Evolutionary conservation across 2,888 invertebrate species (phyloP).

Genomic region (Frankliniella intonsa): DNA sequence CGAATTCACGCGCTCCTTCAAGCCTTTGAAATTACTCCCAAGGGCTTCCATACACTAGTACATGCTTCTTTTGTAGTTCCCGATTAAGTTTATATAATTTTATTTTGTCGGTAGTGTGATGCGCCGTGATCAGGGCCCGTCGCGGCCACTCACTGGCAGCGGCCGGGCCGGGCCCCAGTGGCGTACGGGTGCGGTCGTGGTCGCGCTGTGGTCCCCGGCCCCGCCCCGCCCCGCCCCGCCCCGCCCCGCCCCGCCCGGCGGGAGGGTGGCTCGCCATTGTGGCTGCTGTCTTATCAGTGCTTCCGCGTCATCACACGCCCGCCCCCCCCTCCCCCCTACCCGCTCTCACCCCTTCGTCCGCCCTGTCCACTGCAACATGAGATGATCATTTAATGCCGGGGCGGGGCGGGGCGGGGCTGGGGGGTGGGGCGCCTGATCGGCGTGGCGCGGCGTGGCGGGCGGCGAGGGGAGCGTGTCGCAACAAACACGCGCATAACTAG

Average conservation of each 20-base stretch:
- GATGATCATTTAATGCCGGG: constrained; percentile 15
- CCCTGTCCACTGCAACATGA: constrained; percentile 6
- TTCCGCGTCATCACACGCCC: constrained; percentile 23
- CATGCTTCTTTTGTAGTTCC: too few relatives aligned
- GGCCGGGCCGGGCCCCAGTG: not conserved
- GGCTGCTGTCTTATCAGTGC: constrained; percentile 24
- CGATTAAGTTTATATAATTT: too few relatives aligned
- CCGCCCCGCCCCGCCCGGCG: too few relatives aligned
- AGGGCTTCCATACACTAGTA: too few relatives aligned
- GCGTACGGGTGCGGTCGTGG: not conserved
- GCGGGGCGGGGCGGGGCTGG: not conserved
- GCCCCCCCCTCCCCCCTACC: not conserved
- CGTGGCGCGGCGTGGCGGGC: not conserved
- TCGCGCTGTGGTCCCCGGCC: too few relatives aligned
- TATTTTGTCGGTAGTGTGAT: too few relatives aligned
- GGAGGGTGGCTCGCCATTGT: not conserved
- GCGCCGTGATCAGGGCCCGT: too few relatives aligned
- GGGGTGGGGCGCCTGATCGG: not conserved
- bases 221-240: too few relatives aligned
- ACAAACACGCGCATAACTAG: not conserved
- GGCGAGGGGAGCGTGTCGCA: not conserved
- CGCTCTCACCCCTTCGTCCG: not conserved
- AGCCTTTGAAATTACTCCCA: too few relatives aligned
- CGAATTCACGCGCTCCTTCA: too few relatives aligned
- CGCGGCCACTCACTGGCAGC: not conserved